Base-by-base conservation (phyloP, 2,113 vertebrate genomes). In the Coracopsis vasa region DNA sequence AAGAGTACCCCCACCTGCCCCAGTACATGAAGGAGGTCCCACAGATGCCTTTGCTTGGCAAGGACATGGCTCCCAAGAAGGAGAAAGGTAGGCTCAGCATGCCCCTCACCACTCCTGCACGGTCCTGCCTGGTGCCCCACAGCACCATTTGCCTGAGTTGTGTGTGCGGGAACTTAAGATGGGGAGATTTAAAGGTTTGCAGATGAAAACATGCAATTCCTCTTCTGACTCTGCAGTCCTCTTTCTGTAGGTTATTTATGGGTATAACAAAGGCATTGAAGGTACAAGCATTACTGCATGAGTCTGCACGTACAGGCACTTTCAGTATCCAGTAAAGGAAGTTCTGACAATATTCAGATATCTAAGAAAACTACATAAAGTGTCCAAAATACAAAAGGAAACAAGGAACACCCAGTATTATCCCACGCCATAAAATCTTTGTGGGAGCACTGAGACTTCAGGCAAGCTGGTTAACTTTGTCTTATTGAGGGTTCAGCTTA, bases 21-120 rank as follows among this genome's bases (percentile, higher is more conserved):
- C 99, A 99, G 25, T 99, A 99, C 97, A 98, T 98, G 97, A 99
- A 99, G 96, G 99, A 99, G 78, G 93, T 98, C 16, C 99, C 98
- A 2, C 99, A 99, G 70, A 97, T 98, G 83, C 99, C 98, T 45
- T 97, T 99, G 95, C 98, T 99, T 8, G 98, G 99, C 95, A 99
- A 99, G 96, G 99, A 99, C 37, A 98, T 97, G 84, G 97, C 78
- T 89, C 95, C 98, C 82, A 99, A 98, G 87, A 99, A 99, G 90
- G 98, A 99, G 92, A 99, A 99, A 99, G 99, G 99, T 99, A 97
- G 88, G 81, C 16, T 65, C 2, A 6, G 35, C 16, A 2, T 1
- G 1, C 17, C 19, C 33, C 41, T 71, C 2, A 0, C 18, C 42
- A 42, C n/a, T 53, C 72, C 33, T 47, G 37, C 79, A 27, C 0